Conservation (phyloP, 2,797 vertebrate genomes). For the Argya squamiceps region DNA sequence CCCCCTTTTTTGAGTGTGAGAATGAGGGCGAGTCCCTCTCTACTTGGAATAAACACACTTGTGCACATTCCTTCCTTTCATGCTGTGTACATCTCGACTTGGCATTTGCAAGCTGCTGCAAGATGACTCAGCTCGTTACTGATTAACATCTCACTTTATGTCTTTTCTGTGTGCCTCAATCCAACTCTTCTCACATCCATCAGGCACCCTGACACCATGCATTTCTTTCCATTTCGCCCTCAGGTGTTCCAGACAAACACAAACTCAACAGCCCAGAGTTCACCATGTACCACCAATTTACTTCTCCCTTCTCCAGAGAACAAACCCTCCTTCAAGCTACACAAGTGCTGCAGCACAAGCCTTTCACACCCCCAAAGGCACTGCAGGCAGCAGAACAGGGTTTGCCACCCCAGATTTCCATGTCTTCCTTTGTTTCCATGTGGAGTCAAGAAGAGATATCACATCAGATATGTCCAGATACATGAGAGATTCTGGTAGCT, state of each 20-base stretch:
- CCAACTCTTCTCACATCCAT: background rate
- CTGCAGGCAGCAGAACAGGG: background rate
- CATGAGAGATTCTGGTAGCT: fast-evolving
- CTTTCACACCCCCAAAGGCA: background rate
- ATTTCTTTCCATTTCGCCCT: background rate
- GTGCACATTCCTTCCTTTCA: background rate
- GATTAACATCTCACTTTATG: background rate
- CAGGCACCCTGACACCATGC: background rate
- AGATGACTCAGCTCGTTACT: background rate
- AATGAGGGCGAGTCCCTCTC: background rate
- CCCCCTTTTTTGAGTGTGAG: background rate
- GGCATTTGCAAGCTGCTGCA: background rate
- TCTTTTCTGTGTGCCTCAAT: background rate
- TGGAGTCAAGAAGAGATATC: background rate
- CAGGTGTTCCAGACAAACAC: background rate
- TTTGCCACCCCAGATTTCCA: background rate
- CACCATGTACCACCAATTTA: background rate
- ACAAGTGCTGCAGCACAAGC: background rate
- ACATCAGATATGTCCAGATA: background rate
- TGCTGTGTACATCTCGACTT: background rate
- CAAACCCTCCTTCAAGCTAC: background rate
- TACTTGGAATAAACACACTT: background rate
- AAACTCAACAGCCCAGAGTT: background rate
- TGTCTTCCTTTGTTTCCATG: background rate
- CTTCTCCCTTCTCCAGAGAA: background rate